These are phyloP conservation scores for Thymelicus lineola DNA, from an alignment of 2,888 invertebrate species.

Conservation along the genomic window DNA sequence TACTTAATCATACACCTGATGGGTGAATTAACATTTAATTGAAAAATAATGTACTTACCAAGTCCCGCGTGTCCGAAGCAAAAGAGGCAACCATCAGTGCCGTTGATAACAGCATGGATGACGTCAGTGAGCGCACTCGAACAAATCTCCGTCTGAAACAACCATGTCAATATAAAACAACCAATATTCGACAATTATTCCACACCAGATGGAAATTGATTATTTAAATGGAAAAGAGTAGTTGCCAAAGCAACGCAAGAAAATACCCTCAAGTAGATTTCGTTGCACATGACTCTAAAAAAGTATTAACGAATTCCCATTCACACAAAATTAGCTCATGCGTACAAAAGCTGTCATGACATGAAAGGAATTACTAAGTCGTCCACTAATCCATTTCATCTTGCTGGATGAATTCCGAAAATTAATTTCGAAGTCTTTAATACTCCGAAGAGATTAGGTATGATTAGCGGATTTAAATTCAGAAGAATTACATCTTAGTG, in stretches of 20 bases:
- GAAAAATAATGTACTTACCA: constrained; percentile 83
- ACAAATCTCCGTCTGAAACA: constrained; percentile 95
- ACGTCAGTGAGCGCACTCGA: constrained; percentile 96
- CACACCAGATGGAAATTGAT: background rate
- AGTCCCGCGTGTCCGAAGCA: constrained; percentile 95
- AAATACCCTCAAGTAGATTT: no score
- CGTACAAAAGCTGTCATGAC: background rate
- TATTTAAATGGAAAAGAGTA: no score
- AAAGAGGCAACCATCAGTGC: constrained; percentile 96
- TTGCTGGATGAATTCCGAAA: constrained; percentile 5
- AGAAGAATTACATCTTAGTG: background rate
- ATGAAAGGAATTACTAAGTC: constrained; percentile 1
- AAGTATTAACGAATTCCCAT: background rate
- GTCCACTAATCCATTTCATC: background rate
- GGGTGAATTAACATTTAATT: background rate
- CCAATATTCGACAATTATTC: background rate
- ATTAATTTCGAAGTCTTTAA: constrained; percentile 13
- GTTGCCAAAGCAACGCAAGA: no score
- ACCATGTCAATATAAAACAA: constrained; percentile 40
- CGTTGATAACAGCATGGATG: constrained; percentile 97
- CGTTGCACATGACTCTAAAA: background rate
- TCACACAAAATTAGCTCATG: background rate
- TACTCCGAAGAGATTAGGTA: constrained; percentile 3
- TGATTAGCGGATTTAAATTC: constrained; percentile 6
- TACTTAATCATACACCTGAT: no score